Evolutionary conservation across 2,888 invertebrate genomes (phyloP).

Genomic region (Nephrotoma guestfalica): DNA sequence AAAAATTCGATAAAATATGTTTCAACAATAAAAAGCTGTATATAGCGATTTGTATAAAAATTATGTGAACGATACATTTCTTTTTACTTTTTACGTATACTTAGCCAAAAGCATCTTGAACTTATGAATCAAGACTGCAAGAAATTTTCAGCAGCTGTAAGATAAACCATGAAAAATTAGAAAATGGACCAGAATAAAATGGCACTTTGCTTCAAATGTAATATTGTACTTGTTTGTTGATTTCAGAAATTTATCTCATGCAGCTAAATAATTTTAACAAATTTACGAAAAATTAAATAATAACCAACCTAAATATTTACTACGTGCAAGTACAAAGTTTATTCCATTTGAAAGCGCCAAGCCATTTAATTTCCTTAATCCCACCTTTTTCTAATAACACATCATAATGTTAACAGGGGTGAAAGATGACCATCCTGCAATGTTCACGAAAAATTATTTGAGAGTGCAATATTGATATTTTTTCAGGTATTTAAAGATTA

Average conservation of each 20-base stretch:
- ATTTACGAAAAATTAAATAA: neutral
- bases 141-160: slow-evolving; percentile 1
- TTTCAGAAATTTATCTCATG: neutral
- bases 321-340: neutral
- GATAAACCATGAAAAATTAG: slow-evolving; percentile 3
- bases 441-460: neutral
- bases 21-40: neutral
- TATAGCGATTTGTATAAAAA: neutral
- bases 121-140: slow-evolving; percentile 1
- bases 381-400: neutral
- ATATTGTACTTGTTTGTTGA: neutral
- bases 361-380: neutral
- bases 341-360: neutral
- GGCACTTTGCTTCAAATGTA: neutral
- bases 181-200: slow-evolving; percentile 2
- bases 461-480: neutral
- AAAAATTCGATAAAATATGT: slow-evolving; percentile 2
- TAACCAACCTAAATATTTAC: neutral
- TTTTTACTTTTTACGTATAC: neutral
- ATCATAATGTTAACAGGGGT: neutral
- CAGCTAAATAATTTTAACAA: neutral
- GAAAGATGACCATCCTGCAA: slow-evolving; percentile 1
- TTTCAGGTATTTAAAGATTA: neutral
- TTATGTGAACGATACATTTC: slow-evolving; percentile 1
- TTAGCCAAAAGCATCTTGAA: neutral